Base-by-base conservation (phyloP, 2,888 invertebrate species). In the Metalampra italica region DNA sequence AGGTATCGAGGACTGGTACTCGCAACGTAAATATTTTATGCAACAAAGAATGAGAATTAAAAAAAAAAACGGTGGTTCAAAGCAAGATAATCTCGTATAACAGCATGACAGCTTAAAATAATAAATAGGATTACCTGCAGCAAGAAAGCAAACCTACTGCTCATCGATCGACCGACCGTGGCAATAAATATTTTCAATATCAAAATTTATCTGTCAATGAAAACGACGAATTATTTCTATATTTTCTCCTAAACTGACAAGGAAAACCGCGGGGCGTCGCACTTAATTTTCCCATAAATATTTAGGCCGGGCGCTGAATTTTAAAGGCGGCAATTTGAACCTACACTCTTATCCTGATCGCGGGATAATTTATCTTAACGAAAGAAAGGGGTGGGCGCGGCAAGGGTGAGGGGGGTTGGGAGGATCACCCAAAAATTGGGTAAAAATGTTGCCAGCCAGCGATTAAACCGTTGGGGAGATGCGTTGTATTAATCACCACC, bases 401-500 rank as follows among this genome's bases (percentile, higher is more conserved):
- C 52, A 64, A 66, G 64, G 62, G 57, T 60, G 58, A 57, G 63
- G 55, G 47, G 63, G 67, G 66, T 36, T n/a, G 69, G 68, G 68
- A 60, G 64, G 63, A 54, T 71, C 74, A 46, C 82, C 84, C 87
- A 88, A 89, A 89, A 89, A 89, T 89, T 88, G 89, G 86, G 88
- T 88, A 89, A 89, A 89, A 89, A 89, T 89, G 89, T 88, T 88
- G 84, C 88, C 86, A 85, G 86, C 86, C 68, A 87, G 76, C 89
- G 88, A 88, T 88, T 89, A 89, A 89, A 88, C 84, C 83, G 82
- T 85, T 72, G 82, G 75, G 87, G 88, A 83, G 89, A 88, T 88
- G 85, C 89, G 89, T 88, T 82, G 85, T 88, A 89, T 88, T 89
- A 89, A 89, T 89, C 89, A 89, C 89, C 88, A 80, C 88, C 88